Percentiles rank a stretch among this genome's conserved stretches.
Conservation (phyloP, 37 sponge, comb jelly and placozoan species). For the Halichondria panicea region DNA sequence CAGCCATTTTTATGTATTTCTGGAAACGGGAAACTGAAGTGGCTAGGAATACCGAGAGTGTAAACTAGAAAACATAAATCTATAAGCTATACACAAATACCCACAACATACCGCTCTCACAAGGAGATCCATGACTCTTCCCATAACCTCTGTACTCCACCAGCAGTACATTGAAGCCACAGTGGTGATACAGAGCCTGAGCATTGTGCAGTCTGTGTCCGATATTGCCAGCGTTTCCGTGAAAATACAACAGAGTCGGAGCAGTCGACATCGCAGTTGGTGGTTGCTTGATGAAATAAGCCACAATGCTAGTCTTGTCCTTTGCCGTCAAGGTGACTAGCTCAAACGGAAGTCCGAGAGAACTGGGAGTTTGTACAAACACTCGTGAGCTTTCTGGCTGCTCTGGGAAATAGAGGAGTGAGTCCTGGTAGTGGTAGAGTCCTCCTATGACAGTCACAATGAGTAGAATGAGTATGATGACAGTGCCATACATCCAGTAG, state of each 20-base stretch:
- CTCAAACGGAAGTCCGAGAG: slow-evolving; percentile 91
- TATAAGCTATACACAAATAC: too few relatives aligned
- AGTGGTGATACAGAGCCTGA: slow-evolving; percentile 86
- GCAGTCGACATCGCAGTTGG: slow-evolving; percentile 41
- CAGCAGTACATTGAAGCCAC: slow-evolving; percentile 91
- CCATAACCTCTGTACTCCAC: slow-evolving; percentile 99
- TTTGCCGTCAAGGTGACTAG: slow-evolving; percentile 75
- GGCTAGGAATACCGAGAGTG: neutral
- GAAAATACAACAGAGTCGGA: slow-evolving; percentile 90
- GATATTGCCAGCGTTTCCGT: slow-evolving; percentile 98
- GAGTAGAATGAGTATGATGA: slow-evolving; percentile 84
- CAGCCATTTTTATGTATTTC: too few relatives aligned
- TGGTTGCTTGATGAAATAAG: slow-evolving; percentile 93
- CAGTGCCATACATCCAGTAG: slow-evolving; percentile 95
- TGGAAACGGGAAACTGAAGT: neutral
- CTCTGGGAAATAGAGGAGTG: slow-evolving; percentile 95
- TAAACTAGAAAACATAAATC: neutral
- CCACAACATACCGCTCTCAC: slow-evolving; percentile 85
- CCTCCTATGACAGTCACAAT: slow-evolving; percentile 81
- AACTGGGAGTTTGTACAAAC: slow-evolving; percentile 93
- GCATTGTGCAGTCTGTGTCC: slow-evolving; percentile 98
- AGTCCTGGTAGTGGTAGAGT: slow-evolving; percentile 98
- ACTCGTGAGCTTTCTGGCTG: slow-evolving; percentile 93
- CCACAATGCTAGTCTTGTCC: slow-evolving; percentile 76
- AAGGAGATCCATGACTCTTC: slow-evolving; percentile 91